phyloP scores from a whole-genome alignment of 2,797 vertebrate genomes.

The Hippoglossus hippoglossus region DNA sequence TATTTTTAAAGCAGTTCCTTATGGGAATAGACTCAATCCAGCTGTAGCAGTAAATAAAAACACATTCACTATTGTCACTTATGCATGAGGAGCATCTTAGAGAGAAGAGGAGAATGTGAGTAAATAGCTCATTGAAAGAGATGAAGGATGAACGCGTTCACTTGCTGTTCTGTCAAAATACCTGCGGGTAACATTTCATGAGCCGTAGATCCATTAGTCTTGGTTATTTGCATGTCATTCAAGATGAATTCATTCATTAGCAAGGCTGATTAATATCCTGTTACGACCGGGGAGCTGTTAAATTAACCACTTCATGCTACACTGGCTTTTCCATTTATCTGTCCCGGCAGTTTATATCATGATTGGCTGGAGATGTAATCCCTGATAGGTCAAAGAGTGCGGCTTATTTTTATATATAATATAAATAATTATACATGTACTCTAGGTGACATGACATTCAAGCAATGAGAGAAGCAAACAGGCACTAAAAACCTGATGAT shows the following conservation, averaged over 20 bases:
- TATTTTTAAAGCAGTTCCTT: slow-evolving; percentile 15
- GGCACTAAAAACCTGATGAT: neutral
- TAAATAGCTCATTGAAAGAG: slow-evolving; percentile 31
- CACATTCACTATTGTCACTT: slow-evolving; percentile 16
- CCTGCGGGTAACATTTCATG: slow-evolving; percentile 56
- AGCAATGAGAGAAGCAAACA: neutral
- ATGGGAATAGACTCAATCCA: slow-evolving; percentile 3
- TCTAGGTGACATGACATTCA: neutral
- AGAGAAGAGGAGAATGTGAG: neutral
- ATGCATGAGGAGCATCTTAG: slow-evolving; percentile 3
- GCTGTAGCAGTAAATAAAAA: slow-evolving; percentile 12
- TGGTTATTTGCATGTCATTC: slow-evolving; percentile 70
- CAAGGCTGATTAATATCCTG: slow-evolving; percentile 61
- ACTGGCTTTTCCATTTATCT: slow-evolving; percentile 68
- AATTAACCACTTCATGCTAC: slow-evolving; percentile 76
- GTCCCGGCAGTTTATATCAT: slow-evolving; percentile 27
- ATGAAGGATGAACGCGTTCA: slow-evolving; percentile 23
- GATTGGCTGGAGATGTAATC: slow-evolving; percentile 46
- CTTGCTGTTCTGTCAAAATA: slow-evolving; percentile 49
- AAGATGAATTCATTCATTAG: slow-evolving; percentile 73
- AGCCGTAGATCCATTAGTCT: slow-evolving; percentile 64
- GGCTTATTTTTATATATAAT: slow-evolving; percentile 11
- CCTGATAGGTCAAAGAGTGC: slow-evolving; percentile 14
- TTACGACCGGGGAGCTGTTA: slow-evolving; percentile 69
- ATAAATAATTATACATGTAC: slow-evolving; percentile 1